Percentiles rank a stretch among this genome's conserved stretches.
Evolutionary conservation across 2,888 invertebrate genomes (phyloP).

Genomic region (Cheilosia vernalis): DNA sequence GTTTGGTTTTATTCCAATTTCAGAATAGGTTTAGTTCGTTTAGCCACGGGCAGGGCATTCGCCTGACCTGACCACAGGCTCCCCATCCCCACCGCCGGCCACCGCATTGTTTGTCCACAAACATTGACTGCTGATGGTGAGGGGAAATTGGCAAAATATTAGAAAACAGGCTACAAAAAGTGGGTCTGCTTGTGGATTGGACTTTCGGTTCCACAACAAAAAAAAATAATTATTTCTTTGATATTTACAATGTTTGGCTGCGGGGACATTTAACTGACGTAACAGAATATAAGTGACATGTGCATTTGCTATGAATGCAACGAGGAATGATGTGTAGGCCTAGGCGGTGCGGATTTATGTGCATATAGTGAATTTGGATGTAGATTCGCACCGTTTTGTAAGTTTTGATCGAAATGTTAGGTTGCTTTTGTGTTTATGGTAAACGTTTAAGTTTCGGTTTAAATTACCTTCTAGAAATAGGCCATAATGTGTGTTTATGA

Average conservation of each 20-base stretch:
- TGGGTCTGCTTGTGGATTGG: constrained; percentile 52
- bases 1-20: constrained; percentile 56
- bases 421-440: no score
- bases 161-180: constrained; percentile 4
- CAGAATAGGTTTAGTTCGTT: constrained; percentile 43
- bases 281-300: no score
- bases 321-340: no score
- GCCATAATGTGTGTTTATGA: no score
- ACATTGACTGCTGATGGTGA: constrained; percentile 54
- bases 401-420: no score
- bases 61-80: constrained; percentile 22
- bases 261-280: no score
- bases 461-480: no score
- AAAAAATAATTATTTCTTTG: not conserved
- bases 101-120: constrained; percentile 30
- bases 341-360: no score
- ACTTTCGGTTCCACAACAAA: constrained; percentile 1
- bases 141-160: constrained; percentile 62
- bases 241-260: not conserved
- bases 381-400: no score
- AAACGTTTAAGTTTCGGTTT: no score
- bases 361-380: no score
- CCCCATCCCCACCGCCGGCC: not conserved
- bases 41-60: constrained; percentile 32
- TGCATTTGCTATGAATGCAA: no score